Base-by-base conservation (phyloP, 2,113 vertebrate species). In the Menidia beryllina region DNA sequence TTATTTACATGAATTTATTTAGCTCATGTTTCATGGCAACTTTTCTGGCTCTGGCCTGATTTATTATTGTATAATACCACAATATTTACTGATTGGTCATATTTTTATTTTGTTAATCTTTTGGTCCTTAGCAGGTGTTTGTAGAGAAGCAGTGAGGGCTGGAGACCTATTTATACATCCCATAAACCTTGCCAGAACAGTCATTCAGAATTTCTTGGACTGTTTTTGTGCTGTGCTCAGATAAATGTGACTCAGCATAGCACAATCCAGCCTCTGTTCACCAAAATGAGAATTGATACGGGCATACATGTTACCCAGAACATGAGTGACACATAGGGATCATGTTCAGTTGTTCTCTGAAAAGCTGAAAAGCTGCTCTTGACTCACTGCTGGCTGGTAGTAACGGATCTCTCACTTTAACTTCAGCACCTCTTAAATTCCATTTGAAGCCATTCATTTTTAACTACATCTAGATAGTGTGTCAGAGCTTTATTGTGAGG, bases 291-390 rank as follows among this genome's bases (percentile, higher is more conserved):
- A 77, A 45, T 0, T 62, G 82, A 58, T 74, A 78, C 86, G 10
- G 54, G 66, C 84, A 56, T 63, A 56, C 74, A 62, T 75, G 58
- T 77, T 77, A 77, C 58, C 82, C 26, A 51, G 63, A 83, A 72
- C 77, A 45, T 52, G 72, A 65, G 75, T 87, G 86, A 90, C 86
- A 77, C 89, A 81, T 77, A 54, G 25, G 74, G 83, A 88, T 91
- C 86, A 72, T 58, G 69, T 91, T 88, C 70, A 73, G 75, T 30
- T 4, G 25, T 69, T 81, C 77, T 85, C 81, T 85, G 79, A 84
- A 73, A 79, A 56, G 73, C 66, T 77, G 85, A 72, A 82, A 85
- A 75, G 66, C 69, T 65, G 39, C 75, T 56, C 69, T 60, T 88
- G 79, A 89, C 67, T 89, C 83, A 85, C 82, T 50, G 8, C 25